These are phyloP conservation scores for Bolinopsis microptera DNA, from an alignment of 37 sponge, comb jelly and placozoan genomes.

Conservation along the genomic window DNA sequence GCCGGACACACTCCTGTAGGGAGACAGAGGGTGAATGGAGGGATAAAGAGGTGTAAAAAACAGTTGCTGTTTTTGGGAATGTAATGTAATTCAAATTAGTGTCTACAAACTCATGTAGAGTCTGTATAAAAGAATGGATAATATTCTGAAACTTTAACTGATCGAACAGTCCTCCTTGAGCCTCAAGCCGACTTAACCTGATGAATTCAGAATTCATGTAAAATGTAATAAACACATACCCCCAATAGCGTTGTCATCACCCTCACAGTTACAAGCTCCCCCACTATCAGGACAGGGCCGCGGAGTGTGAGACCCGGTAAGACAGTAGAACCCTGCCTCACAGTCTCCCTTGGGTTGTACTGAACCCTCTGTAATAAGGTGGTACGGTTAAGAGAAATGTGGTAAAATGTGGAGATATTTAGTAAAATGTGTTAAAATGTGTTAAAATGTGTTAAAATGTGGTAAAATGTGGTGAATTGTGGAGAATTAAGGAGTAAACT, in stretches of 20 bases:
- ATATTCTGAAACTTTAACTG: no score
- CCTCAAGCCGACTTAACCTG: no score
- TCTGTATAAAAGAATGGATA: no score
- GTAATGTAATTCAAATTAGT: no score
- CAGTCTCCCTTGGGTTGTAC: neutral
- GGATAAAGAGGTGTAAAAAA: neutral
- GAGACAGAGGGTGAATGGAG: neutral
- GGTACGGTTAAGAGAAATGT: neutral
- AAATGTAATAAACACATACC: neutral
- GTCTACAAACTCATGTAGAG: no score
- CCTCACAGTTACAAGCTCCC: conserved; percentile 21
- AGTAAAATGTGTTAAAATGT: conserved; percentile 2
- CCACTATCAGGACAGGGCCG: neutral
- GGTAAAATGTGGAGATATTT: neutral
- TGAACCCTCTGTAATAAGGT: neutral
- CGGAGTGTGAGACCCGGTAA: neutral
- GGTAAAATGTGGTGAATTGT: neutral
- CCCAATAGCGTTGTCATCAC: conserved; percentile 31
- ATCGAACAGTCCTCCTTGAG: no score
- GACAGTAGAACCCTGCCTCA: conserved; percentile 52
- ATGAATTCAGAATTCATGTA: no score
- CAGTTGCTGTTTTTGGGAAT: no score
- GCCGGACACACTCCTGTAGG: conserved; percentile 48
- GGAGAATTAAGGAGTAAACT: neutral
- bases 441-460: conserved; percentile 2